Evolutionary conservation across 2,797 vertebrate species (phyloP).

Genomic region (Gastrophryne carolinensis): DNA sequence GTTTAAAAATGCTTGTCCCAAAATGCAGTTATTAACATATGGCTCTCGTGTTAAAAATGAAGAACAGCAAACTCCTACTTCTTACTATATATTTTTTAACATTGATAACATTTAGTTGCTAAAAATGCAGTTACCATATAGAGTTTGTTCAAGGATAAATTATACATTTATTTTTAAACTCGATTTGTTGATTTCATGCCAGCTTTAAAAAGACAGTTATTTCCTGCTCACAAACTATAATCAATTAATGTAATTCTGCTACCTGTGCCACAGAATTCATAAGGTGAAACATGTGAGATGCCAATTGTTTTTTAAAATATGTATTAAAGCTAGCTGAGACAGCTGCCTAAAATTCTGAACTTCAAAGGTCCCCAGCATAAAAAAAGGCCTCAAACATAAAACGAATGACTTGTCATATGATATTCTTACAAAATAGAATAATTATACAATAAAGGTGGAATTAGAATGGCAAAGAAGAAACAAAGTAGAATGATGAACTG

Average conservation of each 20-base stretch:
- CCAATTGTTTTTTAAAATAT: constrained; percentile 45
- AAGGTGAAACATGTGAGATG: constrained; percentile 41
- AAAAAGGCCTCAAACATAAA: constrained; percentile 50
- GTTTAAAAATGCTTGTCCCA: too few relatives aligned
- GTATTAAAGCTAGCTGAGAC: constrained; percentile 35
- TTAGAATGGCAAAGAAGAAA: constrained; percentile 33
- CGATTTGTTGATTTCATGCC: too few relatives aligned
- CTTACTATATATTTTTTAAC: too few relatives aligned
- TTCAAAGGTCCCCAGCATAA: constrained; percentile 40
- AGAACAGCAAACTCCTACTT: too few relatives aligned
- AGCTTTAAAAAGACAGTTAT: too few relatives aligned
- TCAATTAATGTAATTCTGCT: constrained; percentile 43
- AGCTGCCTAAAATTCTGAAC: constrained; percentile 45
- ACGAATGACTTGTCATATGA: constrained; percentile 50
- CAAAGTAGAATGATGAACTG: constrained; percentile 25
- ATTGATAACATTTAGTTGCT: too few relatives aligned
- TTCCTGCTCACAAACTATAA: too few relatives aligned
- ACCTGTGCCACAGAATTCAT: constrained; percentile 23
- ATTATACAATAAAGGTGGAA: constrained; percentile 43
- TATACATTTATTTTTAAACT: too few relatives aligned
- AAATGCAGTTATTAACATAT: too few relatives aligned
- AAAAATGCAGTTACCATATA: too few relatives aligned
- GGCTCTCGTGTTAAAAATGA: too few relatives aligned
- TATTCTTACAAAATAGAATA: constrained; percentile 49
- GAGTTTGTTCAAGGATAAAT: too few relatives aligned